Conservation (phyloP, 1,140 invertebrate species). For the Cydia pomonella region DNA sequence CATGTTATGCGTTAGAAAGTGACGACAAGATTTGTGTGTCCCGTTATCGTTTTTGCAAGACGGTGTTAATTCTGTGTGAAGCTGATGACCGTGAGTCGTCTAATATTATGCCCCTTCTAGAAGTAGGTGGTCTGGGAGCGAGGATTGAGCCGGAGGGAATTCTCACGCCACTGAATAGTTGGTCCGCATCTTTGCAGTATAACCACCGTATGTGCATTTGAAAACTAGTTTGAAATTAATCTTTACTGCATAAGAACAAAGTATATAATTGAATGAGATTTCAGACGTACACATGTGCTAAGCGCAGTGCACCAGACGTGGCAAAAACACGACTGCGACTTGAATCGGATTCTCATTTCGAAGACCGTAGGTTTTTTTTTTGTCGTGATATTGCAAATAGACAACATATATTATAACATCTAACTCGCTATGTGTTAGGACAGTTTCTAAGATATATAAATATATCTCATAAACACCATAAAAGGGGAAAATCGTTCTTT, state of each 20-base stretch:
- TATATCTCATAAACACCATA: no score
- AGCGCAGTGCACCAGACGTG: not conserved
- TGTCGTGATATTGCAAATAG: not conserved
- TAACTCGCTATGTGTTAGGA: not conserved
- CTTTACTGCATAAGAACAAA: not conserved
- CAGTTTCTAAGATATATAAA: no score
- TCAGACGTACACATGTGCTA: not conserved
- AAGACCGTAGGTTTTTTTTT: not conserved
- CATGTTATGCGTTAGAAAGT: no score
- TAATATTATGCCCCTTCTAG: no score
- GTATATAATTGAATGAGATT: not conserved
- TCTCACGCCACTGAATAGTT: not conserved
- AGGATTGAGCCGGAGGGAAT: constrained; percentile 1
- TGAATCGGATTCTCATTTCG: not conserved
- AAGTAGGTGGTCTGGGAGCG: not conserved
- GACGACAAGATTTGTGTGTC: no score
- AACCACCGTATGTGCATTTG: not conserved
- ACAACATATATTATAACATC: not conserved
- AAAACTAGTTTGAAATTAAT: not conserved
- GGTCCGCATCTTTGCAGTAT: not conserved
- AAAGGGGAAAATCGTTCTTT: no score
- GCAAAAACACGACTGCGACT: not conserved
- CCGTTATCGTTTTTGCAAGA: no score
- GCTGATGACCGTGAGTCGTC: no score
- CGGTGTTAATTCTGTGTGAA: no score